These are phyloP conservation scores for Petaurus breviceps DNA, from an alignment of 2,113 vertebrate species.

Conservation along the genomic window DNA sequence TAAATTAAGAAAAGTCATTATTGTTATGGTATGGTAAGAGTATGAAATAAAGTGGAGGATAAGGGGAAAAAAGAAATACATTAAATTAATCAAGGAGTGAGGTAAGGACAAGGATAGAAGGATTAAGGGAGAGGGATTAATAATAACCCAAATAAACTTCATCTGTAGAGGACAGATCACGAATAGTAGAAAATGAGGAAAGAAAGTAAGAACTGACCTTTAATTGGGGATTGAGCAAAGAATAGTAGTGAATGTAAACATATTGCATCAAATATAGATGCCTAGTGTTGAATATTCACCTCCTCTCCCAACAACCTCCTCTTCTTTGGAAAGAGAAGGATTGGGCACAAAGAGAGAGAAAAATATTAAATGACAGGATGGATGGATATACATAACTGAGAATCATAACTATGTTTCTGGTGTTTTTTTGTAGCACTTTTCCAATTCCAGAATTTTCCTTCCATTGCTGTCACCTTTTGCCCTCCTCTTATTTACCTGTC, in stretches of 20 bases:
- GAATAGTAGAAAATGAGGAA: background rate
- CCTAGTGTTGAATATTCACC: background rate
- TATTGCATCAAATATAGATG: background rate
- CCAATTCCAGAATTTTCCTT: constrained; percentile 21
- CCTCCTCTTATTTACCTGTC: background rate
- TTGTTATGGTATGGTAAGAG: background rate
- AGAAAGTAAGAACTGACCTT: background rate
- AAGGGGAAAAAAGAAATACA: background rate
- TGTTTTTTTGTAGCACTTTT: background rate
- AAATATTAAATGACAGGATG: background rate
- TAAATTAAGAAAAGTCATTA: background rate
- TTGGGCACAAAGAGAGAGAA: background rate
- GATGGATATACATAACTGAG: background rate
- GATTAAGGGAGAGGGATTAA: background rate
- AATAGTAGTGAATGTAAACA: background rate
- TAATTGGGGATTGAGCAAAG: background rate
- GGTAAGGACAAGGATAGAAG: background rate
- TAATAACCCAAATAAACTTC: background rate
- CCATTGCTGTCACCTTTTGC: background rate
- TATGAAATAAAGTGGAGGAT: background rate
- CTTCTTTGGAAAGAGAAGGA: background rate
- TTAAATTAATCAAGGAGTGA: background rate
- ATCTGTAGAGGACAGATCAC: background rate
- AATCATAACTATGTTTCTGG: background rate
- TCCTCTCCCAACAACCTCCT: background rate